Evolutionary conservation across 2,888 invertebrate genomes (phyloP), one percentile per base, ranked within the genome.

Genomic region (Druceiella hillmani): DNA sequence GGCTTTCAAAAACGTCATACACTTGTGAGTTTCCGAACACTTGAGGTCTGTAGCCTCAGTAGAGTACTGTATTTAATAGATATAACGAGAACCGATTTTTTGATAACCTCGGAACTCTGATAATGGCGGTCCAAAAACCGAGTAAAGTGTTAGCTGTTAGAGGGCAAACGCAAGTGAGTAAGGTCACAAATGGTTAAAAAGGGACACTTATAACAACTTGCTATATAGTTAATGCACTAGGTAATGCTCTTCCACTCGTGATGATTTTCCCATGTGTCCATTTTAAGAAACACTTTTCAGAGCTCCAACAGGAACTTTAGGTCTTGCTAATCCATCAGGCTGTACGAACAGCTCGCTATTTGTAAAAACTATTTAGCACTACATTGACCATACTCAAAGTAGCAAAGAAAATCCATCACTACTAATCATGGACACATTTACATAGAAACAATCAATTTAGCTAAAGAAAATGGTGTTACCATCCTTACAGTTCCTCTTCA

Each of bases 341-440:
- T 60, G 58, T 57, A 59, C 59, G 56, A 59, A 51, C 36, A 34
- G 49, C 3, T 52, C 56, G 33, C 36, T 55, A 3, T 61, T 61
- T 44, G 36, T 55, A 17, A 32, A 53, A 39, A 52, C 55, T 12
- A 52, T 61, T 39, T 40, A 56, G 35, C 58, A 60, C 51, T 61
- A 58, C 44, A 53, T 56, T 20, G 52, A 47, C 30, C 42, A 51
- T 34, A 41, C 47, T 13, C 36, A 45, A 4, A 43, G 44, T 36
- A 50, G 50, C 13, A 49, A 42, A 38, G 51, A 54, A 17, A 53
- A 54, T 44, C 53, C 52, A 28, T 35, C 47, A 9, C 42, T 57
- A 7, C 41, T 57, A 14, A 50, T 60, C 12, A 46, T 45, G 26
- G 57, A 58, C 41, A 59, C 33, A 78, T 72, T 52, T 76, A 74